Conservation (phyloP, 2,888 invertebrate species). For the Phaedon cochleariae region DNA sequence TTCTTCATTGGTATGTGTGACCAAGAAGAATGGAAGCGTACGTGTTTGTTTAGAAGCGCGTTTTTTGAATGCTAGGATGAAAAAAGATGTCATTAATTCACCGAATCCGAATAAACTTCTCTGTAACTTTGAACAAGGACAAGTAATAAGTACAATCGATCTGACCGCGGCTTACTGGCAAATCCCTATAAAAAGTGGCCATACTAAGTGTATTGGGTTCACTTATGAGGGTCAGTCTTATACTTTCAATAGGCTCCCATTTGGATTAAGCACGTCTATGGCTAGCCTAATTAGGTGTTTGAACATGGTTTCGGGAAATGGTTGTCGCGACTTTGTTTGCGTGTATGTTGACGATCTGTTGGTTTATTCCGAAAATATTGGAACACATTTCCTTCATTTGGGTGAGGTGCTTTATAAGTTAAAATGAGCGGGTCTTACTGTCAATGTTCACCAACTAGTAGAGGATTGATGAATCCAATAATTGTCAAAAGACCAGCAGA, state of each 20-base stretch:
- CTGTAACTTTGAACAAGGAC: conserved; percentile 17
- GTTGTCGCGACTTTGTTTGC: not conserved
- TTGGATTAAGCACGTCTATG: conserved; percentile 19
- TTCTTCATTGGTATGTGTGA: conserved; percentile 23
- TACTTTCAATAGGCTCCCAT: conserved; percentile 11
- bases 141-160: conserved; percentile 25
- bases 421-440: conserved; percentile 9
- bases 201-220: conserved; percentile 35
- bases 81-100: conserved; percentile 28
- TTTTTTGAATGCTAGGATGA: conserved; percentile 25
- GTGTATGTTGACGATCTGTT: conserved; percentile 22
- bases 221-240: conserved; percentile 32
- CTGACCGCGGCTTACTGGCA: conserved; percentile 34
- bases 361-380: conserved; percentile 3
- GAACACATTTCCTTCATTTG: conserved; percentile 9
- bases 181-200: conserved; percentile 25
- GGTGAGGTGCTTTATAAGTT: conserved; percentile 13
- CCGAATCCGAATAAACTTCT: conserved; percentile 24
- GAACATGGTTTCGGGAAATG: conserved; percentile 3
- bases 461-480: conserved; percentile 7
- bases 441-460: conserved; percentile 17
- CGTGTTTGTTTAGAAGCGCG: conserved; percentile 37
- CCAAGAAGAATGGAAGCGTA: conserved; percentile 32
- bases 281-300: conserved; percentile 16
- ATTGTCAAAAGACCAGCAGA: conserved; percentile 3